Base-by-base conservation (phyloP, 2,113 vertebrate genomes). In the Anseranas semipalmata region DNA sequence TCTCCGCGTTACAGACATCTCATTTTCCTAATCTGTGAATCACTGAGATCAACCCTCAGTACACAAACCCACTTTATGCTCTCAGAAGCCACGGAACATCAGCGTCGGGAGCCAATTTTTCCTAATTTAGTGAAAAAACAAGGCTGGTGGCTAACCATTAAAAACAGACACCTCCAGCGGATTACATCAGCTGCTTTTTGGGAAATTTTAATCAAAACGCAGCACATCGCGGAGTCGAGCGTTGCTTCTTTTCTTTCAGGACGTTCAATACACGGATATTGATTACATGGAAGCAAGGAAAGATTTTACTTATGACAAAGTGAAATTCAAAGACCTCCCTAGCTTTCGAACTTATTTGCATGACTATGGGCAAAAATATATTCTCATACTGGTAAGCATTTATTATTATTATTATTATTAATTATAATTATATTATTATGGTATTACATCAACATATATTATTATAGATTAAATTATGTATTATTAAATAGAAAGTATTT, bases 231-330 rank as follows among this genome's bases (percentile, higher is more conserved):
- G 12, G 22, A 52, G 50, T 52, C 50, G 25, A 52, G 50, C 13
- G 25, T 52, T 25, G 50, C 50, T 52, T 14, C 50, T 52, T 74
- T 32, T 83, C 22, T 94, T 96, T 63, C 94, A 99, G 99, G 99
- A 99, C 32, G 97, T 98, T 87, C 99, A 99, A 78, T 98, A 99
- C 97, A 99, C 98, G 21, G 99, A 99, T 86, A 99, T 99, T 56
- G 99, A 99, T 96, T 99, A 99, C 90, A 99, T 99, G 99, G 99
- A 99, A 83, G 93, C 98, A 0, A 99, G 98, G 84, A 99, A 99
- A 94, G 98, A 98, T 87, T 99, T 99, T 75, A 99, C 99, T 3
- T 99, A 99, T 35, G 98, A 99, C 85, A 48, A 92, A 78, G 94
- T 86, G 19, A 95, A 97, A 1, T 99, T 99, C 91, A 72, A 12